Conservation (phyloP, 2,113 vertebrate species). For the Sinocyclocheilus maitianheensis region DNA sequence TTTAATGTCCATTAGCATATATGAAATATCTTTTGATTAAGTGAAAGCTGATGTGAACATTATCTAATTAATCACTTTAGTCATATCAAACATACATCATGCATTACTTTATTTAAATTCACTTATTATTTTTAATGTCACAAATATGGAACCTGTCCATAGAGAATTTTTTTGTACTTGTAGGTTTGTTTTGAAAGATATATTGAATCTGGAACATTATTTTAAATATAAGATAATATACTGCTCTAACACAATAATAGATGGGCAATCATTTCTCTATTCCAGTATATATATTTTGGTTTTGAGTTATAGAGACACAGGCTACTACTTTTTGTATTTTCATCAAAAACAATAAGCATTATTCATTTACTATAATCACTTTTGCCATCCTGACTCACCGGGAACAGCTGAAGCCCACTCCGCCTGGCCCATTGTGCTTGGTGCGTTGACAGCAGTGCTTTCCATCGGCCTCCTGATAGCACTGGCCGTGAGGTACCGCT, state of each 20-base stretch:
- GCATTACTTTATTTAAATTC: too few species aligned
- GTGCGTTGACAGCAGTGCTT: constrained; percentile 75
- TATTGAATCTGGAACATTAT: too few species aligned
- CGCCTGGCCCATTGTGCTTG: constrained; percentile 78
- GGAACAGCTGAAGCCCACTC: not conserved
- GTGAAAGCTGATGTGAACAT: too few species aligned
- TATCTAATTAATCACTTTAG: too few species aligned
- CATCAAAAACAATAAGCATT: not conserved
- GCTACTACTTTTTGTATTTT: not conserved
- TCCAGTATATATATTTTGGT: not conserved
- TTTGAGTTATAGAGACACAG: not conserved
- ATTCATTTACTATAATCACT: not conserved
- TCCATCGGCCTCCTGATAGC: constrained; percentile 79
- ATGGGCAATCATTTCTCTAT: not conserved
- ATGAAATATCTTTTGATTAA: not conserved
- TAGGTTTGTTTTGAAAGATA: too few species aligned
- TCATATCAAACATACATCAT: too few species aligned
- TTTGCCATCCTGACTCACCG: not conserved
- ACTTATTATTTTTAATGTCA: too few species aligned
- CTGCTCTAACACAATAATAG: not conserved
- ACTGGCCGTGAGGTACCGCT: constrained; percentile 80
- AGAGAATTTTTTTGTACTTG: not conserved
- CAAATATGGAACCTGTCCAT: not conserved
- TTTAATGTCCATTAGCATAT: not conserved
- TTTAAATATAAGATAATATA: too few species aligned